A percentile compares a stretch with the other conserved stretches of the same genome.
Evolutionary conservation across 2,113 vertebrate species (phyloP).

Genomic region (Phocoena phocoena): DNA sequence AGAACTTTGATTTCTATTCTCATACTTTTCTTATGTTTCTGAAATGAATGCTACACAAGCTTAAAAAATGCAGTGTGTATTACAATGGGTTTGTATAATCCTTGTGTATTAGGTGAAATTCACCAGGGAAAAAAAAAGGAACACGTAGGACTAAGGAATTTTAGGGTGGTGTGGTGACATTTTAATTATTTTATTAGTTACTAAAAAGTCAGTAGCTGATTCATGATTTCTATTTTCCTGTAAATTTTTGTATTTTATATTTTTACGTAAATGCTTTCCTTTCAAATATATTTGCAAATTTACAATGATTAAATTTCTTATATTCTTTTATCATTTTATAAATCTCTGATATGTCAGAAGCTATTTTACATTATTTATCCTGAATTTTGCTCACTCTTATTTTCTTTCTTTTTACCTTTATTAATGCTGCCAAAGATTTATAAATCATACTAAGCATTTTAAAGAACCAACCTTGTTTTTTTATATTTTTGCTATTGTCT

Average conservation of each 20-base stretch:
- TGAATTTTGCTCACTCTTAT: neutral
- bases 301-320: neutral
- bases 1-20: neutral
- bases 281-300: neutral
- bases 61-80: neutral
- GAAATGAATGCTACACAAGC: neutral
- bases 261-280: neutral
- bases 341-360: neutral
- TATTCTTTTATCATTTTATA: neutral
- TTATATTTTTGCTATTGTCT: neutral
- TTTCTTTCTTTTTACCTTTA: neutral
- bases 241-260: neutral
- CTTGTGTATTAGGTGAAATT: neutral
- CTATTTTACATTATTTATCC: neutral
- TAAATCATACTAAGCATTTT: neutral
- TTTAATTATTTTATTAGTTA: neutral
- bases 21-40: neutral
- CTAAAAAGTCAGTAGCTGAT: neutral
- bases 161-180: rapidly evolving
- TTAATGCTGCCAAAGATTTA: neutral
- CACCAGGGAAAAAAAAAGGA: neutral
- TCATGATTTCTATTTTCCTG: neutral
- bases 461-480: neutral
- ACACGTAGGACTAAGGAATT: neutral
- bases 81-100: neutral